Conservation (phyloP, 2,888 invertebrate species). For the Diloba caeruleocephala region DNA sequence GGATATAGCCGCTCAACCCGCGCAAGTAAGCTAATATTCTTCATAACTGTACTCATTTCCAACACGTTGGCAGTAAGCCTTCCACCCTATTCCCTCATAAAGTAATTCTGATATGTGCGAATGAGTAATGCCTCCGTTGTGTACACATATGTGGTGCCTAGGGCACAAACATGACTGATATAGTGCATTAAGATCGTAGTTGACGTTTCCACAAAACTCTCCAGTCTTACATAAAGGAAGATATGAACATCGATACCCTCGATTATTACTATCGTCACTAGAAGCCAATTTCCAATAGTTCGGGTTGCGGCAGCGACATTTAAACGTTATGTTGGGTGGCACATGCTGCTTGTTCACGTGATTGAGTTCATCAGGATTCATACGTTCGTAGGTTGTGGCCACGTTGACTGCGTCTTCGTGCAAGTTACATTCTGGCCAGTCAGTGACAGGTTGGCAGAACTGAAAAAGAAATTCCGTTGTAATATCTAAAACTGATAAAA, state of each 20-base stretch:
- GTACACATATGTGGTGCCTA: conserved; percentile 88
- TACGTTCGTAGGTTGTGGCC: conserved; percentile 64
- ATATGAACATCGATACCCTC: conserved; percentile 82
- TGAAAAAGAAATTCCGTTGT: conserved; percentile 57
- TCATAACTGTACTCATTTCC: conserved; percentile 71
- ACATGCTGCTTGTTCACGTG: conserved; percentile 75
- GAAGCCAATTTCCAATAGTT: conserved; percentile 85
- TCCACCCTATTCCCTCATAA: conserved; percentile 88
- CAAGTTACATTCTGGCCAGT: conserved; percentile 75
- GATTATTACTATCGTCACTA: conserved; percentile 54
- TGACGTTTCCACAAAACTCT: conserved; percentile 90
- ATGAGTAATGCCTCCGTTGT: conserved; percentile 78
- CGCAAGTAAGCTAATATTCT: conserved; percentile 90
- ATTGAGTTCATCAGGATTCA: conserved; percentile 81
- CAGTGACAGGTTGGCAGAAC: conserved; percentile 85
- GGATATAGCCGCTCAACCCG: conserved; percentile 92
- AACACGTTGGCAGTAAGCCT: conserved; percentile 86
- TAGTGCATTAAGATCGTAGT: conserved; percentile 88
- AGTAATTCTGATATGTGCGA: conserved; percentile 86
- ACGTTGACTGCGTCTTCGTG: conserved; percentile 77
- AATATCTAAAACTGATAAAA: neutral
- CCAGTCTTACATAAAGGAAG: conserved; percentile 84
- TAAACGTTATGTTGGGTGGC: conserved; percentile 80
- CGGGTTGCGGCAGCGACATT: conserved; percentile 85
- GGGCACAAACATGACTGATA: conserved; percentile 91